Percentiles rank a stretch among this genome's conserved stretches.
Evolutionary conservation across 2,113 vertebrate species (phyloP).

Genomic region (Lycaon pictus): DNA sequence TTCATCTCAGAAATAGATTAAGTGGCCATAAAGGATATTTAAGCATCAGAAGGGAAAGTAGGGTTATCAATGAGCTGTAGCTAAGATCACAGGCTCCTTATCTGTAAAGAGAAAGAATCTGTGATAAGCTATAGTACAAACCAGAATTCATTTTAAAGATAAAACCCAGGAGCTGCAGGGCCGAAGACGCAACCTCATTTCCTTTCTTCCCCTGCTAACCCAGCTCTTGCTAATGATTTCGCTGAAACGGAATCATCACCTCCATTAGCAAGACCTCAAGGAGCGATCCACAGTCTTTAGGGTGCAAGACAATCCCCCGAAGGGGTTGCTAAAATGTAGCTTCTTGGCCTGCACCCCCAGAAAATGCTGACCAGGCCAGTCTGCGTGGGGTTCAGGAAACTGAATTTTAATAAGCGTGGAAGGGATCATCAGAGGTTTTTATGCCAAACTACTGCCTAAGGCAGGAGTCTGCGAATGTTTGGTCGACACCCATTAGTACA

Average conservation of each 20-base stretch:
- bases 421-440: neutral
- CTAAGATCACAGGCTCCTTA: slow-evolving; percentile 41
- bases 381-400: neutral
- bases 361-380: neutral
- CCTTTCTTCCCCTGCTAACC: neutral
- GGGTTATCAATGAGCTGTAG: slow-evolving; percentile 18
- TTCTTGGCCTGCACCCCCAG: neutral
- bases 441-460: neutral
- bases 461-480: neutral
- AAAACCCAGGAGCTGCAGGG: neutral
- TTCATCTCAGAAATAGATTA: slow-evolving; percentile 58
- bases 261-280: neutral
- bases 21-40: slow-evolving; percentile 40
- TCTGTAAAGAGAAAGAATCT: slow-evolving; percentile 47
- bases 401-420: neutral
- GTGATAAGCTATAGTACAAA: slow-evolving; percentile 19
- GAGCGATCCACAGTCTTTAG: neutral
- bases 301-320: neutral
- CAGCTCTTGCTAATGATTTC: neutral
- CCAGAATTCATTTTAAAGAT: slow-evolving; percentile 63
- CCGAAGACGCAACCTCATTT: neutral
- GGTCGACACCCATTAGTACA: neutral
- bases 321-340: neutral
- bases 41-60: slow-evolving; percentile 24
- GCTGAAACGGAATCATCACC: neutral